These are phyloP conservation scores for Halichondria panicea DNA, from an alignment of 37 sponge, comb jelly and placozoan species.

Conservation along the genomic window DNA sequence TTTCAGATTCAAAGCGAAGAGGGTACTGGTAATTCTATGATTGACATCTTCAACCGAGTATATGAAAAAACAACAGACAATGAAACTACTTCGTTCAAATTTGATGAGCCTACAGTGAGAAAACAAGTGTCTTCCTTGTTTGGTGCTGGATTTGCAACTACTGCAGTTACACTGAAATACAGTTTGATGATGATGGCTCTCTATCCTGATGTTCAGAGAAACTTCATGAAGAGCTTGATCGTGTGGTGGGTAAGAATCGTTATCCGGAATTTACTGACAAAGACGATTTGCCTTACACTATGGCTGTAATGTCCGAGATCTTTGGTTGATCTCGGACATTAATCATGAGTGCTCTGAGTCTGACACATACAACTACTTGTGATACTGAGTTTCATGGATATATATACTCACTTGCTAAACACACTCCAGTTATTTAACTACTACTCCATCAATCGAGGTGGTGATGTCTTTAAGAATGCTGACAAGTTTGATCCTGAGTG, in stretches of 20 bases:
- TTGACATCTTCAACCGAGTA: constrained; percentile 23
- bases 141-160: constrained; percentile 38
- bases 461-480: constrained; percentile 24
- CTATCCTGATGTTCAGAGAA: constrained; percentile 32
- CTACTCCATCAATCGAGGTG: constrained; percentile 26
- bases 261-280: constrained; percentile 14
- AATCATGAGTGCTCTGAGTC: constrained; percentile 21
- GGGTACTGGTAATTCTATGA: constrained; percentile 18
- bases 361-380: constrained; percentile 36
- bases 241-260: constrained; percentile 12
- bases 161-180: constrained; percentile 7
- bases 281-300: constrained; percentile 18
- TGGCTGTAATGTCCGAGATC: constrained; percentile 18
- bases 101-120: constrained; percentile 18
- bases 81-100: constrained; percentile 11
- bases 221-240: constrained; percentile 35
- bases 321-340: constrained; percentile 21
- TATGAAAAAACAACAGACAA: constrained; percentile 14
- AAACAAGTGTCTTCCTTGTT: background rate
- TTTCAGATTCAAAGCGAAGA: constrained; percentile 2
- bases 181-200: constrained; percentile 35
- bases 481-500: constrained; percentile 35
- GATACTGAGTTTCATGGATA: constrained; percentile 39
- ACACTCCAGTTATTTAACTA: constrained; percentile 39
- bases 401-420: constrained; percentile 18